These are phyloP conservation scores for Liolophura sinensis DNA, from an alignment of 1,140 invertebrate genomes.

Conservation along the genomic window DNA sequence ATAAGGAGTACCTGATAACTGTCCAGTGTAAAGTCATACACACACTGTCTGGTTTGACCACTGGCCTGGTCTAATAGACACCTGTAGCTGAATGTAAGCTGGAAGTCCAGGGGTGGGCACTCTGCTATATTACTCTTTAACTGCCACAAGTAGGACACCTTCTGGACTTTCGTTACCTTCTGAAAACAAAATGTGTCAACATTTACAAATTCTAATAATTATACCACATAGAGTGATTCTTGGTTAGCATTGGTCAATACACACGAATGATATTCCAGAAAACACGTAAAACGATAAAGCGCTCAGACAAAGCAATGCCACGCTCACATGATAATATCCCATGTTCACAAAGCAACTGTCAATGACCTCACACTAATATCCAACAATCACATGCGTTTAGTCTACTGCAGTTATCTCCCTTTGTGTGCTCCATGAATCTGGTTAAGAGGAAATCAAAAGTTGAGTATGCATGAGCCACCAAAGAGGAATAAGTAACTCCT, in stretches of 20 bases:
- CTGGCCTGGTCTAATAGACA: slow-evolving; percentile 59
- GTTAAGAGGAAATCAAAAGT: too few species aligned
- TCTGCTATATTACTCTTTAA: slow-evolving; percentile 64
- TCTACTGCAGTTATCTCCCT: too few species aligned
- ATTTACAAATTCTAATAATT: slow-evolving; percentile 4
- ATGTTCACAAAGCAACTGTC: too few species aligned
- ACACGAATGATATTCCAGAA: not conserved
- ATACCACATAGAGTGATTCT: not conserved
- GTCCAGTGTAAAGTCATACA: slow-evolving; percentile 66
- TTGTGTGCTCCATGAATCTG: too few species aligned
- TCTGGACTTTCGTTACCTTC: slow-evolving; percentile 69
- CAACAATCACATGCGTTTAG: too few species aligned
- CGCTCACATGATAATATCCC: too few species aligned
- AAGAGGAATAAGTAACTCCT: too few species aligned
- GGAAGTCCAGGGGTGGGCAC: slow-evolving; percentile 63
- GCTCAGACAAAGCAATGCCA: not conserved
- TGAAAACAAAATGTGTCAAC: slow-evolving; percentile 38
- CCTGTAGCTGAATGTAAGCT: slow-evolving; percentile 71
- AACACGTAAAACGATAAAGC: not conserved
- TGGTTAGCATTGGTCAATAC: not conserved
- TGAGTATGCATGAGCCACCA: too few species aligned
- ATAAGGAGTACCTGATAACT: slow-evolving; percentile 67
- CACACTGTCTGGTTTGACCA: slow-evolving; percentile 58
- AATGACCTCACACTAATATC: too few species aligned
- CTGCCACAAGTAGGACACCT: slow-evolving; percentile 83